Percentiles rank a stretch among this genome's conserved stretches.
These are phyloP conservation scores for Falcaria lacertinaria DNA, from an alignment of 2,888 invertebrate species.

Conservation along the genomic window DNA sequence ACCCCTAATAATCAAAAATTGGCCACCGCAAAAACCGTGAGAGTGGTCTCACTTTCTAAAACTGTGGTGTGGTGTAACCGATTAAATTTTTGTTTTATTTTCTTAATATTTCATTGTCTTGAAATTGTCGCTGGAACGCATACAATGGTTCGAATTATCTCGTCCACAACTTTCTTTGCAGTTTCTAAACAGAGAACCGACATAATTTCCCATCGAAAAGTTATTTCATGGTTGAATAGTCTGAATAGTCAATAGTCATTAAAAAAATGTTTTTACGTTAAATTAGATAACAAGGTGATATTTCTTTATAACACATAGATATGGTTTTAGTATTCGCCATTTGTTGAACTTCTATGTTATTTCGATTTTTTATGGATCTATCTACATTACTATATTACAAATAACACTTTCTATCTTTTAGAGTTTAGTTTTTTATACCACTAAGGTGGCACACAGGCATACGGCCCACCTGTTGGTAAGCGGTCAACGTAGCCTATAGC, in stretches of 20 bases:
- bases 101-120: constrained; percentile 13
- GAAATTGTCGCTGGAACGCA: constrained; percentile 27
- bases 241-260: constrained; percentile 35
- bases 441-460: no score
- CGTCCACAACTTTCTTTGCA: constrained; percentile 25
- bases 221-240: constrained; percentile 42
- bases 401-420: no score
- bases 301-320: no score
- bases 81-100: constrained; percentile 17
- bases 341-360: no score
- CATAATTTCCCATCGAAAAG: constrained; percentile 23
- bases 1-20: constrained; percentile 34
- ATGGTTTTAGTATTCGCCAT: no score
- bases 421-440: no score
- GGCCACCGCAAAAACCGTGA: constrained; percentile 41
- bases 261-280: no score
- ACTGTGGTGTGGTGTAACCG: constrained; percentile 20
- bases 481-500: no score
- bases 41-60: constrained; percentile 50
- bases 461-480: no score
- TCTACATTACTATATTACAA: no score
- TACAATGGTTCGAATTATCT: constrained; percentile 41
- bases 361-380: no score
- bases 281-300: no score
- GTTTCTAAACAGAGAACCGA: constrained; percentile 33